Percentiles rank a stretch among this genome's conserved stretches.
Evolutionary conservation across 2,113 vertebrate genomes (phyloP).

Genomic region (Oncorhynchus tshawytscha): DNA sequence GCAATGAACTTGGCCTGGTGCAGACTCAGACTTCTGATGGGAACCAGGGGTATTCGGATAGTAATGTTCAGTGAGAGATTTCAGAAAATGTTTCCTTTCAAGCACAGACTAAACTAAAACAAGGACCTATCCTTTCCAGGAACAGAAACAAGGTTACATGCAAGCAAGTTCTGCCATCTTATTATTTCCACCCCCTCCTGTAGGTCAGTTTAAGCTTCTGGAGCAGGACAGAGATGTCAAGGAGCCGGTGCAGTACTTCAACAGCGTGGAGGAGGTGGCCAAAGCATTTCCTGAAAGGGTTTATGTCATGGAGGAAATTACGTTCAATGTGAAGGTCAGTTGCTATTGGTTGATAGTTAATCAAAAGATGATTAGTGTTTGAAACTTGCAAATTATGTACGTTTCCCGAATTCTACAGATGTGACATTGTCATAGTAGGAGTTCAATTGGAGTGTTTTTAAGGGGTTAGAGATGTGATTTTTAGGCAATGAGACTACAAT

Average conservation of each 20-base stretch:
- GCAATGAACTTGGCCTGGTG: background rate
- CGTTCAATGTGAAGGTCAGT: conserved; percentile 97
- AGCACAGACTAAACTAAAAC: too few species aligned
- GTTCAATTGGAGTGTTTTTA: too few species aligned
- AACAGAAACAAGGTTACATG: background rate
- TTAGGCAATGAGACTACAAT: too few species aligned
- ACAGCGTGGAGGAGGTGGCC: conserved; percentile 98
- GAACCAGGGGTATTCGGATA: background rate
- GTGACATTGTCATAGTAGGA: too few species aligned
- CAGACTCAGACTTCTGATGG: background rate
- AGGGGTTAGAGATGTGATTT: too few species aligned
- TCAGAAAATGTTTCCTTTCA: too few species aligned
- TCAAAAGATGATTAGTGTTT: too few species aligned
- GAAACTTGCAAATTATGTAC: too few species aligned
- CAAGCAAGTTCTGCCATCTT: conserved; percentile 23
- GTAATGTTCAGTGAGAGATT: background rate
- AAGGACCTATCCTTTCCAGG: background rate
- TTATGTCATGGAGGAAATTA: conserved; percentile 99
- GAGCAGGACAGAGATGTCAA: conserved; percentile 98
- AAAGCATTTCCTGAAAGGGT: conserved; percentile 99
- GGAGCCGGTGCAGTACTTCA: conserved; percentile 98
- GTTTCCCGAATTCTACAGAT: too few species aligned
- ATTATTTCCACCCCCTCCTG: conserved; percentile 34
- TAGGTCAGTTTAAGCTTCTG: conserved; percentile 98
- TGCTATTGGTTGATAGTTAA: background rate